phyloP scores from a whole-genome alignment of 2,113 vertebrate genomes.

The Alectura lathami region DNA sequence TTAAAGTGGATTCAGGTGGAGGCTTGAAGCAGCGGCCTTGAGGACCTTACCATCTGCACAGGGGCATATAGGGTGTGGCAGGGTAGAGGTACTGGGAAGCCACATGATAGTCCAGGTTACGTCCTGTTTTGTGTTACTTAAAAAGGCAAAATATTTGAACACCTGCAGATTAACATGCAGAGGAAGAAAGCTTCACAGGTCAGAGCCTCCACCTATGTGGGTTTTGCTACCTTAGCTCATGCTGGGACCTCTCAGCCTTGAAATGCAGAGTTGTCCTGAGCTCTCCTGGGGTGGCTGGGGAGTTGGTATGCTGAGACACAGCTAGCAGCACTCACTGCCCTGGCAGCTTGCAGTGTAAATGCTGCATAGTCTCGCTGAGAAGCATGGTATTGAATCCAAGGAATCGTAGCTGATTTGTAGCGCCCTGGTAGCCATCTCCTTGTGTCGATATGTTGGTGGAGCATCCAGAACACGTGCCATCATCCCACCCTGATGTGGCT shows the following conservation, averaged over 20 bases:
- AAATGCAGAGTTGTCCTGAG: slow-evolving; percentile 33
- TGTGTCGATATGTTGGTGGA: neutral
- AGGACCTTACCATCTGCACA: accelerated
- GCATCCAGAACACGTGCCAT: neutral
- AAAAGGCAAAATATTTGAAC: slow-evolving; percentile 12
- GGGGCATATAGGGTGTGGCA: neutral
- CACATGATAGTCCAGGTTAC: neutral
- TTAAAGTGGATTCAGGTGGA: neutral
- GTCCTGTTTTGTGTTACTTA: neutral
- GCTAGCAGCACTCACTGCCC: slow-evolving; percentile 11
- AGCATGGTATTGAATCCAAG: neutral
- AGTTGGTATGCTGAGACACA: neutral
- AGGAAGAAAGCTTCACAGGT: neutral
- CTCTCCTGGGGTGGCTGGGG: slow-evolving; percentile 14
- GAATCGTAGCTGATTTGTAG: neutral
- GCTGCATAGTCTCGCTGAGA: neutral
- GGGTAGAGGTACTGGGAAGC: neutral
- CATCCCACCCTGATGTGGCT: accelerated
- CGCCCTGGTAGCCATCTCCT: neutral
- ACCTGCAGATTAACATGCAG: neutral
- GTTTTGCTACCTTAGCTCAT: neutral
- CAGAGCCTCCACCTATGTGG: neutral
- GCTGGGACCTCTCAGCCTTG: slow-evolving; percentile 21
- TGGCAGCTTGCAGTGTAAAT: slow-evolving; percentile 37
- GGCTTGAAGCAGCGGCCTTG: neutral